Percentiles rank a stretch among this genome's conserved stretches.
Evolutionary conservation across 2,797 vertebrate species (phyloP).

Genomic region (Microcaecilia unicolor): DNA sequence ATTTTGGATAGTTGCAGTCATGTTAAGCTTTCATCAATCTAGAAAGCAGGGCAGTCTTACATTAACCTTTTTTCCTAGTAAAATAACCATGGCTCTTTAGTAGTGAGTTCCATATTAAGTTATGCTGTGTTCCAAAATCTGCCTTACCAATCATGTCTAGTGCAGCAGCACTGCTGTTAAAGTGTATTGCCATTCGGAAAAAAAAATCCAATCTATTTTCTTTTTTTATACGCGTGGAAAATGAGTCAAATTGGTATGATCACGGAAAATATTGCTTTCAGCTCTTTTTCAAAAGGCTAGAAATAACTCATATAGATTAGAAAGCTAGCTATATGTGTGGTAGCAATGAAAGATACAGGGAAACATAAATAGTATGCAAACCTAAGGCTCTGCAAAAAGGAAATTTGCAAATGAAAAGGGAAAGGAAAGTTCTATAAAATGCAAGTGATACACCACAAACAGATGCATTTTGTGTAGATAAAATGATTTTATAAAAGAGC

Average conservation of each 20-base stretch:
- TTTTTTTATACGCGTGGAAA: constrained; percentile 35
- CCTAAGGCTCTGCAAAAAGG: constrained; percentile 7
- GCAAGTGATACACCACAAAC: no score
- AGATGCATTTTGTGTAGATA: no score
- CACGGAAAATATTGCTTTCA: constrained; percentile 32
- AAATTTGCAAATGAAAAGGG: constrained; percentile 23
- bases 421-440: constrained; percentile 8
- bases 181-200: constrained; percentile 15
- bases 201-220: constrained; percentile 45
- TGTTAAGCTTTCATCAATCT: no score
- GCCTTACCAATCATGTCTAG: constrained; percentile 29
- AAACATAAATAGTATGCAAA: not conserved
- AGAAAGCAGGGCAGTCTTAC: no score
- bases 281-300: constrained; percentile 35
- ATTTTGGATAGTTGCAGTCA: no score
- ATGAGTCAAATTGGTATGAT: constrained; percentile 43
- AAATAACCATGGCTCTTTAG: constrained; percentile 1
- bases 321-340: constrained; percentile 18
- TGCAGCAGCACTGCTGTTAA: constrained; percentile 4
- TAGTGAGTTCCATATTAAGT: no score
- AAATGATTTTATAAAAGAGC: no score
- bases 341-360: constrained; percentile 12
- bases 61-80: constrained; percentile 12
- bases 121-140: no score
- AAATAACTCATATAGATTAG: constrained; percentile 25